A percentile compares a stretch with the other conserved stretches of the same genome.
These are phyloP conservation scores for Amiota mariae DNA, from an alignment of 2,888 invertebrate genomes.

Conservation along the genomic window DNA sequence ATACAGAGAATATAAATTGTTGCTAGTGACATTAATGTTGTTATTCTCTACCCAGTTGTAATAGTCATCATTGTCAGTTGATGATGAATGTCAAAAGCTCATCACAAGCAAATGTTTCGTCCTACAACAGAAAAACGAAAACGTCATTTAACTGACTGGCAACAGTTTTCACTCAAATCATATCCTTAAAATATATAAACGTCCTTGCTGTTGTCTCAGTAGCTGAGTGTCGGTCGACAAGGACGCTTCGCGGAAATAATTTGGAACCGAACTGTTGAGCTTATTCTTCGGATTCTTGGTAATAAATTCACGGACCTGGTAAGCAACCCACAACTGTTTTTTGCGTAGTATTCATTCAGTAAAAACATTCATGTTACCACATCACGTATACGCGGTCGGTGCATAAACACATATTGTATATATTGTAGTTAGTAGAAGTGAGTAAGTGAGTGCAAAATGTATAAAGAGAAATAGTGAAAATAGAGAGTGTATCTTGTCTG, in stretches of 20 bases:
- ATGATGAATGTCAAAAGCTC: too few species aligned
- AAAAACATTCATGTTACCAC: background rate
- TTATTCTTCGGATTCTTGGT: too few species aligned
- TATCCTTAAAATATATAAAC: conserved; percentile 42
- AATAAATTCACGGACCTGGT: background rate
- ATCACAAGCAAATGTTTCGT: too few species aligned
- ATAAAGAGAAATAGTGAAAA: too few species aligned
- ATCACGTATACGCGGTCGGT: conserved; percentile 20
- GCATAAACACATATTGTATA: background rate
- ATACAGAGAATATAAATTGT: too few species aligned
- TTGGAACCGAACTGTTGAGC: background rate
- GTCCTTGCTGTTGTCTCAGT: conserved; percentile 55
- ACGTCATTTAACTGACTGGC: too few species aligned
- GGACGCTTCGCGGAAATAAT: background rate
- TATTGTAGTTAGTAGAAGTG: too few species aligned
- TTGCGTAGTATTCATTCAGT: conserved; percentile 20
- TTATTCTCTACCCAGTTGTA: background rate
- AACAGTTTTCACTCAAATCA: background rate
- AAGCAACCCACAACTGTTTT: conserved; percentile 12
- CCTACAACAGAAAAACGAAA: too few species aligned
- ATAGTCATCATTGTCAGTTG: too few species aligned
- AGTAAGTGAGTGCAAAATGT: background rate
- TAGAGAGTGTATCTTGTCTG: too few species aligned
- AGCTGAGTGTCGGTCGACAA: conserved; percentile 41
- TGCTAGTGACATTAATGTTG: background rate